These are phyloP conservation scores for Rhinoptilus africanus DNA, from an alignment of 2,113 vertebrate species.

Conservation along the genomic window DNA sequence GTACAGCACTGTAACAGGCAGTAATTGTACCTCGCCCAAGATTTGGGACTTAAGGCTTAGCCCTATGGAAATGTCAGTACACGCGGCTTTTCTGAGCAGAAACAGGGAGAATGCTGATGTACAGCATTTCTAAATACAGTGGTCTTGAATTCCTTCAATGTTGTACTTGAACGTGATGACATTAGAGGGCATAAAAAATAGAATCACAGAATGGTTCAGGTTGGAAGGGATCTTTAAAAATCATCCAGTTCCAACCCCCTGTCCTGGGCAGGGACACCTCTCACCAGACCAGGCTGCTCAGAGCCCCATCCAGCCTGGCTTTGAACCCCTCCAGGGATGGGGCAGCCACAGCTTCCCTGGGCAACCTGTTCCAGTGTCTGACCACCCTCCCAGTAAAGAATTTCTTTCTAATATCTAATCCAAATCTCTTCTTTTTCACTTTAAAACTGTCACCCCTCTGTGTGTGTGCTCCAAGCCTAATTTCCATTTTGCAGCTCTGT, in stretches of 20 bases:
- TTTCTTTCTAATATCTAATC: too few species aligned
- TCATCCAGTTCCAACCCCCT: too few species aligned
- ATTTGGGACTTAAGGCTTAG: neutral
- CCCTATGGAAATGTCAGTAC: neutral
- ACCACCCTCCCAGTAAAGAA: too few species aligned
- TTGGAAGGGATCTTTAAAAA: too few species aligned
- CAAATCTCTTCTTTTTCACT: too few species aligned
- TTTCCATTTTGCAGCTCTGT: neutral
- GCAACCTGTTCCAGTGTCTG: too few species aligned
- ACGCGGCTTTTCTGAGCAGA: neutral
- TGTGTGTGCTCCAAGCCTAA: fast-evolving
- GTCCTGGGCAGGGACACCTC: too few species aligned
- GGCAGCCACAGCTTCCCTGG: too few species aligned
- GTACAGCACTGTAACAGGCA: neutral
- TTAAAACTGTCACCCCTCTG: neutral
- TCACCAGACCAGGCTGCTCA: too few species aligned
- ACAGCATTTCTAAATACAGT: neutral
- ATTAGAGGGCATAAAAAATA: neutral
- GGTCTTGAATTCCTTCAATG: neutral
- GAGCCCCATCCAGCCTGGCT: too few species aligned
- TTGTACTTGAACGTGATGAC: neutral
- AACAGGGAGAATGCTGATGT: neutral
- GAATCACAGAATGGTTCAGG: neutral
- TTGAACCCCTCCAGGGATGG: too few species aligned
- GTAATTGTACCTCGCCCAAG: neutral